These are phyloP conservation scores for Hypanus sabinus DNA, from an alignment of 2,113 vertebrate genomes.

Conservation along the genomic window DNA sequence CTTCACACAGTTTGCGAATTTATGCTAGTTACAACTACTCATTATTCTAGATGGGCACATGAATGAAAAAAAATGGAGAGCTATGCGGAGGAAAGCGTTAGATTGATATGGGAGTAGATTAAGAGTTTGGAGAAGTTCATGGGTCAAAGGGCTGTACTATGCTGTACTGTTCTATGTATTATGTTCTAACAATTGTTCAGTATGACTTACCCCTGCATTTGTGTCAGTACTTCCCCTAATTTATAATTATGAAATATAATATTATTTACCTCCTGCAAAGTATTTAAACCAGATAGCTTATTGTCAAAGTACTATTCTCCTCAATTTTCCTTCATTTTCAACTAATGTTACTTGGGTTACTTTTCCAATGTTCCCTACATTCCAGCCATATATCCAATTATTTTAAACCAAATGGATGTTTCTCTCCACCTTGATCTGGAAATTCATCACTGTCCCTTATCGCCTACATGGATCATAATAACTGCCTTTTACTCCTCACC, in stretches of 20 bases:
- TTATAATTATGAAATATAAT: background rate
- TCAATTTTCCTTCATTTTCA: background rate
- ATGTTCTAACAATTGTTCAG: background rate
- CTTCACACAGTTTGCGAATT: background rate
- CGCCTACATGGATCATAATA: background rate
- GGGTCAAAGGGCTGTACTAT: too few relatives aligned
- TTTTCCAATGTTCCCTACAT: background rate
- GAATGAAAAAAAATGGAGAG: too few relatives aligned
- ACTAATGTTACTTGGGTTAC: background rate
- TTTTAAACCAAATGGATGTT: background rate
- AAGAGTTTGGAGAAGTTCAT: too few relatives aligned
- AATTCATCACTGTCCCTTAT: background rate
- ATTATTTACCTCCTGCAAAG: background rate
- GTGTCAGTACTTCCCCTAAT: background rate
- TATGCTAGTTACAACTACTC: background rate
- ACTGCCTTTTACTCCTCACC: background rate
- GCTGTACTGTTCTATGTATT: too few relatives aligned
- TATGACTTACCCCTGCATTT: background rate
- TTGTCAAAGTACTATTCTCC: background rate
- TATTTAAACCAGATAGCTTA: background rate
- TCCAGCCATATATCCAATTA: too few relatives aligned
- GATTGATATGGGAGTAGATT: too few relatives aligned
- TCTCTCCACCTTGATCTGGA: background rate
- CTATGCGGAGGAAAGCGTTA: too few relatives aligned
- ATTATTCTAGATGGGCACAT: background rate